Evolutionary conservation across 1,140 invertebrate species (phyloP), one percentile per base, ranked within the genome.

Genomic region (Chlorops oryzae): DNA sequence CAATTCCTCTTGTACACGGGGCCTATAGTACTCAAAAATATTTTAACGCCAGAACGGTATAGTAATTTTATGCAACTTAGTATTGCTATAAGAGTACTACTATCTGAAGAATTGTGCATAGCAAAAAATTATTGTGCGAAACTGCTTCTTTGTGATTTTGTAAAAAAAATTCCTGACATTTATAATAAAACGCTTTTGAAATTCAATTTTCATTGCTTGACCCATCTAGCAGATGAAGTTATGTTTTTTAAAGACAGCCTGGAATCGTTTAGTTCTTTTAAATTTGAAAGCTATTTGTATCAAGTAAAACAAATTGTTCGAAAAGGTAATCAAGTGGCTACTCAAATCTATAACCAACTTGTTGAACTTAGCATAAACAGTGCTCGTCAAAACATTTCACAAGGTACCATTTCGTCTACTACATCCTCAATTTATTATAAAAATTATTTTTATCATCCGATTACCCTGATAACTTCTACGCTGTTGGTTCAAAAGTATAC

Each of bases 231-330:
- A 44, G 22, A 45, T 35, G 27, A 50, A 20, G 28, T 28, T n/a
- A 5, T 23, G 7, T 44, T 37, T 45, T 24, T 15, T 13, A 17
- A 50, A 37, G 10, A 13, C 35, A 39, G 39, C 35, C 18, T 48
- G 17, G 37, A 48, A 40, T 32, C 45, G 12, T 22, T 52, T 5
- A 52, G 44, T 40, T 24, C 51, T 42, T 52, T 52, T 12, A 52
- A 52, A 48, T 52, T 47, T 52, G 27, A 41, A 40, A 52, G 25
- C 32, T 52, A 50, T 25, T 52, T 52, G 41, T 52, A 5, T 23
- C 44, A 51, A 22, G 40, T 51, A 24, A 50, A 50, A 10, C 2
- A 48, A 50, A 54, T 37, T 18, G 39, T 48, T 20, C 39, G 25
- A 50, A 54, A 54, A 2, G 46, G 35, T 15, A 37, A 37, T 37